These are phyloP conservation scores for Agrotis ipsilon DNA, from an alignment of 2,888 invertebrate genomes.

Conservation along the genomic window DNA sequence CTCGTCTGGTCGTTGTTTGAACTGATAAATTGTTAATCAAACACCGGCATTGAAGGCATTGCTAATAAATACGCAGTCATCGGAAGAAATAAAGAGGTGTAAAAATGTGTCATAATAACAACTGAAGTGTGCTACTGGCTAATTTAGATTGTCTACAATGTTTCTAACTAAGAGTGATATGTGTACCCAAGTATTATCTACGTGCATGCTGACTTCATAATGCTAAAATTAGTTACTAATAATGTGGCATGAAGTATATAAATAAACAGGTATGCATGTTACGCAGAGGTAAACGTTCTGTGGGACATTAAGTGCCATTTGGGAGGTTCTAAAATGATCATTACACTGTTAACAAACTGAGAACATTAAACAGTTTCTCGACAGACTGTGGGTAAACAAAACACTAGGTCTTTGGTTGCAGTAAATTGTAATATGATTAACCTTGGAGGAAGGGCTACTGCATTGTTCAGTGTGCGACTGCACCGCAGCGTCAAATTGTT, in stretches of 20 bases:
- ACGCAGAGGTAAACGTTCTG: conserved; percentile 78
- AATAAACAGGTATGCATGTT: conserved; percentile 79
- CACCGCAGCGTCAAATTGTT: conserved; percentile 21
- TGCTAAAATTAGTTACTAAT: conserved; percentile 82
- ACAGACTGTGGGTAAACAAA: conserved; percentile 28
- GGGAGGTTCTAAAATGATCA: conserved; percentile 28
- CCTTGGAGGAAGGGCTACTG: conserved; percentile 3
- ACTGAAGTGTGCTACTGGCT: conserved; percentile 71
- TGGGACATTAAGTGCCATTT: conserved; percentile 61
- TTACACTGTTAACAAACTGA: conserved; percentile 33
- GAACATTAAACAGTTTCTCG: conserved; percentile 5
- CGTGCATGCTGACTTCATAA: conserved; percentile 86
- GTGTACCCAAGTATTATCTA: conserved; percentile 80
- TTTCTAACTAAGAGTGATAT: conserved; percentile 80
- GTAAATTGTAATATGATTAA: conserved; percentile 16
- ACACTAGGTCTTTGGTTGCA: conserved; percentile 25
- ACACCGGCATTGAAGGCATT: conserved; percentile 77
- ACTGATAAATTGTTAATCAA: conserved; percentile 74
- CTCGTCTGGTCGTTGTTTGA: conserved; percentile 71
- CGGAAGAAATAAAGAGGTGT: conserved; percentile 69
- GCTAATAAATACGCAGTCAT: conserved; percentile 70
- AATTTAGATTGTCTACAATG: conserved; percentile 76
- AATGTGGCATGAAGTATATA: conserved; percentile 78
- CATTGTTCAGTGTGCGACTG: conserved; percentile 22
- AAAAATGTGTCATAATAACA: conserved; percentile 64